Percentiles rank a stretch among this genome's conserved stretches.
These are phyloP conservation scores for Heliocidaris tuberculata DNA, from an alignment of 35 echinoderm and acorn worm species.

Conservation along the genomic window DNA sequence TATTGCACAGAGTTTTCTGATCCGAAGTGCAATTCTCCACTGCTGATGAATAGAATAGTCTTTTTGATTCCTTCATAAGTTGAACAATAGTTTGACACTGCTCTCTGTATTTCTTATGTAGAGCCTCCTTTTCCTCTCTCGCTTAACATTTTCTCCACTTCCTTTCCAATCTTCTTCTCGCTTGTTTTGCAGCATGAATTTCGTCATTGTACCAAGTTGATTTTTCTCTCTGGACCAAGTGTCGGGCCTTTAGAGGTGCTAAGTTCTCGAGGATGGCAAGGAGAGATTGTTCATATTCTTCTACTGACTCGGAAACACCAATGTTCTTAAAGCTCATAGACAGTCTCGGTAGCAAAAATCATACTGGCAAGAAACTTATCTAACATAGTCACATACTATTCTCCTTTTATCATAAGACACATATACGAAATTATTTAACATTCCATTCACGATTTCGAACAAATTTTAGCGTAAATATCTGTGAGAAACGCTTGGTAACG, in stretches of 20 bases:
- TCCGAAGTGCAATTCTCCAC: not conserved
- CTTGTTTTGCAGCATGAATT: slow-evolving; percentile 16
- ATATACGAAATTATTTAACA: not conserved
- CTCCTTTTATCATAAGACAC: no score
- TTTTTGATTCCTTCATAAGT: slow-evolving; percentile 26
- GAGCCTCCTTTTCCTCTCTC: not conserved
- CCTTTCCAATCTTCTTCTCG: slow-evolving; percentile 30
- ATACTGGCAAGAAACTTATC: no score
- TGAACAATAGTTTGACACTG: slow-evolving; percentile 21
- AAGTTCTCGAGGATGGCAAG: not conserved
- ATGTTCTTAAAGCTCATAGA: no score
- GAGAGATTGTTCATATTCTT: not conserved
- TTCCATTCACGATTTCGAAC: not conserved
- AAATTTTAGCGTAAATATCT: no score
- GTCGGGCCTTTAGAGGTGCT: not conserved
- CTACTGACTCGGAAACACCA: not conserved
- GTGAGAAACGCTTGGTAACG: no score
- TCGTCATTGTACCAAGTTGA: slow-evolving; percentile 39
- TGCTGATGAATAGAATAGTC: not conserved
- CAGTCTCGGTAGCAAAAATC: no score
- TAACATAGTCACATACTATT: no score
- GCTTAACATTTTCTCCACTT: slow-evolving; percentile 15
- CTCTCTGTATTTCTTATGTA: not conserved
- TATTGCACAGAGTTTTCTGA: slow-evolving; percentile 26
- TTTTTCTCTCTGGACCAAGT: not conserved